These are phyloP conservation scores for Deilephila porcellus DNA, from an alignment of 2,888 invertebrate genomes.

Conservation along the genomic window DNA sequence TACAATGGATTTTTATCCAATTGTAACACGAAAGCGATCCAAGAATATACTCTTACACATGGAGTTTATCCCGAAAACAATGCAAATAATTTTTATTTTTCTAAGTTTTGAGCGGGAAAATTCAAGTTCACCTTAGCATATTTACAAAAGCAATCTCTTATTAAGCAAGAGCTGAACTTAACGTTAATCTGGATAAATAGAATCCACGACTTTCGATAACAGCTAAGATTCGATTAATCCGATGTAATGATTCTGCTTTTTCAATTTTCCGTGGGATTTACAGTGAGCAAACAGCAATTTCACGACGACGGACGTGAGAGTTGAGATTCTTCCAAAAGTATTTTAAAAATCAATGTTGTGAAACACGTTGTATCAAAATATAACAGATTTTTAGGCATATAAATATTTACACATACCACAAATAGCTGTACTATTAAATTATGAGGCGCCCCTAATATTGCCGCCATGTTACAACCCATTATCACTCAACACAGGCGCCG, in stretches of 20 bases:
- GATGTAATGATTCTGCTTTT: not conserved
- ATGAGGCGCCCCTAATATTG: conserved; percentile 5
- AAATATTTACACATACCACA: conserved; percentile 19
- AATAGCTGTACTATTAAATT: not conserved
- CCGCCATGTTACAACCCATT: not conserved
- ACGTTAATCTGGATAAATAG: too few relatives aligned
- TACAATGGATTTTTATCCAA: too few relatives aligned
- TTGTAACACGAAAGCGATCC: too few relatives aligned
- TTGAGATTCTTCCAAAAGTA: not conserved
- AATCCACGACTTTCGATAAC: too few relatives aligned
- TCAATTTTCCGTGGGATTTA: not conserved
- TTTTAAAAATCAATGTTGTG: not conserved
- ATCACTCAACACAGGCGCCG: conserved; percentile 10
- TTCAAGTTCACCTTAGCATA: too few relatives aligned
- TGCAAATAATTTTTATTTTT: too few relatives aligned
- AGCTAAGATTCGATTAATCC: too few relatives aligned
- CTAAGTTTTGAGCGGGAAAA: too few relatives aligned
- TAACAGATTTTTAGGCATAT: not conserved
- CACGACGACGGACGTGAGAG: not conserved
- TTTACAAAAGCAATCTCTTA: too few relatives aligned
- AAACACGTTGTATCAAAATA: not conserved
- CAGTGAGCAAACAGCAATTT: not conserved
- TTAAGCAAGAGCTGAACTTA: too few relatives aligned
- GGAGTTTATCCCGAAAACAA: too few relatives aligned
- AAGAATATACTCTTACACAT: too few relatives aligned